phyloP scores from a whole-genome alignment of 1,140 invertebrate genomes.

The Drosophila jambulina region DNA sequence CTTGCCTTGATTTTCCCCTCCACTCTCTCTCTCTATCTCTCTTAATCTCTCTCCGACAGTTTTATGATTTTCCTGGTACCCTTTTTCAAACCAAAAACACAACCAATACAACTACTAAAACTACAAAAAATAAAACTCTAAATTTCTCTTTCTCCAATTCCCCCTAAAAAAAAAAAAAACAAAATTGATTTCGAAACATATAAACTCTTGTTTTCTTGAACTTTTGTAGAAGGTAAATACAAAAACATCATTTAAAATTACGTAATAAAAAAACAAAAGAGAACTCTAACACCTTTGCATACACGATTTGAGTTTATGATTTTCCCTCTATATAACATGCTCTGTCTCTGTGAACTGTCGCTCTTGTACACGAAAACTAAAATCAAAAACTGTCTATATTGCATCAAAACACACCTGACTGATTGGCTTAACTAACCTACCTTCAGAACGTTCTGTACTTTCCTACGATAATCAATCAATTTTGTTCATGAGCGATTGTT shows the following conservation, averaged over 20 bases:
- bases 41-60: conserved; percentile 23
- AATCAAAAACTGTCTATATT: conserved; percentile 42
- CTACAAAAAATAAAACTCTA: conserved; percentile 75
- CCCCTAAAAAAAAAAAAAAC: conserved; percentile 50
- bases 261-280: conserved; percentile 41
- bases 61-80: conserved; percentile 54
- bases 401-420: conserved; percentile 38
- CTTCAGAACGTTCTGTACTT: conserved; percentile 10
- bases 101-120: conserved; percentile 47
- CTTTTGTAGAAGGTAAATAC: conserved; percentile 85
- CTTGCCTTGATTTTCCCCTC: conserved; percentile 46
- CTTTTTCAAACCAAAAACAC: conserved; percentile 41
- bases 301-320: conserved; percentile 61
- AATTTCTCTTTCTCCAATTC: conserved; percentile 84
- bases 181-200: conserved; percentile 80
- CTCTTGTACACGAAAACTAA: conserved; percentile 49
- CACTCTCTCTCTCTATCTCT: conserved; percentile 2
- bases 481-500: conserved; percentile 57
- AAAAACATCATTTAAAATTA: conserved; percentile 67
- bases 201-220: conserved; percentile 84
- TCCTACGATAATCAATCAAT: conserved; percentile 31
- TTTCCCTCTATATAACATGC: conserved; percentile 52
- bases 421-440: conserved; percentile 29
- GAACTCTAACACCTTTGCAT: conserved; percentile 74
- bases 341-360: conserved; percentile 70